phyloP scores from a whole-genome alignment of 1,140 invertebrate species.

The Philopotamus ludificatus region DNA sequence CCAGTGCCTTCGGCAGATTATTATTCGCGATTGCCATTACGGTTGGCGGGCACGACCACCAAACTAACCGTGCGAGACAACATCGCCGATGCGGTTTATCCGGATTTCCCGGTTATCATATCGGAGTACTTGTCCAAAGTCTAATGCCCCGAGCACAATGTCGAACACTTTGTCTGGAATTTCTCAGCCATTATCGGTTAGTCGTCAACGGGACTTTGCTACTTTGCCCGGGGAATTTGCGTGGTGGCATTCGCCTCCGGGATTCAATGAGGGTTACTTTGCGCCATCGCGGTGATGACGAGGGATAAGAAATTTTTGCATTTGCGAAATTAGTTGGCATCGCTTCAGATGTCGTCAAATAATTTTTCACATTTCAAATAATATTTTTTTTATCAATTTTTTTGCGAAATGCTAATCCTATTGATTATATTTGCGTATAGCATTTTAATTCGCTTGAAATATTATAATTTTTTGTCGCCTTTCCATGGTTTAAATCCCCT shows the following conservation, averaged over 20 bases:
- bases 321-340: background rate
- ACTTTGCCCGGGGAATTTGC: background rate
- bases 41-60: no score
- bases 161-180: constrained; percentile 1
- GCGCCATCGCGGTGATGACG: constrained; percentile 4
- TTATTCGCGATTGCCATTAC: no score
- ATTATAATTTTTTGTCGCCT: background rate
- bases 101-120: no score
- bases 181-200: constrained; percentile 5
- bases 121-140: no score
- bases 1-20: no score
- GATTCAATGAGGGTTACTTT: constrained; percentile 1
- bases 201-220: constrained; percentile 1
- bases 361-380: background rate
- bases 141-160: background rate
- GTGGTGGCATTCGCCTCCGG: background rate
- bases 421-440: background rate
- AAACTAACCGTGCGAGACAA: constrained; percentile 22
- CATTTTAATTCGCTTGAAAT: background rate
- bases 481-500: background rate
- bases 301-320: constrained; percentile 10
- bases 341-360: background rate
- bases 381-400: background rate
- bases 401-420: background rate
- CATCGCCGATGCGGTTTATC: constrained; percentile 17